Base-by-base conservation (phyloP, 2,888 invertebrate genomes). In the Papilio gigon region DNA sequence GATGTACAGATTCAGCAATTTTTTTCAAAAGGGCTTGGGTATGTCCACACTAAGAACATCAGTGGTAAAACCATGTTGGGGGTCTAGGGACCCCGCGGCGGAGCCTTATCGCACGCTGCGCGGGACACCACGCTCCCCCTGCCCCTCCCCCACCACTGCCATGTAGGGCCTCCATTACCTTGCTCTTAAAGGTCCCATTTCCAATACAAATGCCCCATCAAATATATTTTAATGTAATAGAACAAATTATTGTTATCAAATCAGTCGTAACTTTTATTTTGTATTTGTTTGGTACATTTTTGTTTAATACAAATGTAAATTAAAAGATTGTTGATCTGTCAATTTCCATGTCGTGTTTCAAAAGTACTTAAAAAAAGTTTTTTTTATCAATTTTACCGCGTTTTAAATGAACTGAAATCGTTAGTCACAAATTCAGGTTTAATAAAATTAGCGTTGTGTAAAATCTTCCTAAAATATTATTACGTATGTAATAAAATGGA, bases 91-190 rank as follows among this genome's bases (percentile, higher is more conserved):
- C 87, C 91, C 91, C 90, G 91, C 87, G 89, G 91, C 88, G 90
- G 86, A 88, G 90, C 87, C 90, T 90, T 90, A 91, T 91, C 89
- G 89, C 91, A 87, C 85, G 90, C 89, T 86, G 90, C 85, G 89
- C 88, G 77, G 86, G 85, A 86, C 89, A 88, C 87, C 88, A 86
- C 87, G 78, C 84, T 78, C 79, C 79, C 83, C 75, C 76, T 6
- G 8, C 75, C 67, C 75, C 70, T 75, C 71, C 68, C 70, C 25
- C 53, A 33, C 58, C 58, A 59, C 64, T 35, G 53, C 17, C 66
- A 61, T 59, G 73, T 76, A 75, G 73, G 74, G 74, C 71, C 73
- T 70, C 73, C 77, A 75, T 58, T 37, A 50, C 37, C 64, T 60
- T 59, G 50, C 30, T 35, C 35, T 20, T 62, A 27, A 17, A 67